Base-by-base conservation (phyloP, 2,113 vertebrate genomes). In the Entomyzon cyanotis region DNA sequence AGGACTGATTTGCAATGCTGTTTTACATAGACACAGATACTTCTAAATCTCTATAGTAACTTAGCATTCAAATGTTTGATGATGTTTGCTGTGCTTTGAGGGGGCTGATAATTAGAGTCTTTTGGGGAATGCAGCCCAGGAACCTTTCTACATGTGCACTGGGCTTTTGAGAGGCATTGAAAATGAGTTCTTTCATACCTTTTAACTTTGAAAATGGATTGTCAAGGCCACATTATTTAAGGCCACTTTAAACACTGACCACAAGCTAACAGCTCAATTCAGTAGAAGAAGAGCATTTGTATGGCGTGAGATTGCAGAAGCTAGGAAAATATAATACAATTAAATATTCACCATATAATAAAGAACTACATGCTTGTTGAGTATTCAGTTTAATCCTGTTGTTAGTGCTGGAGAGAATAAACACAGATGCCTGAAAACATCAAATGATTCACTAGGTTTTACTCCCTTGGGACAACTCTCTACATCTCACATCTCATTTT, bases 391-490 rank as follows among this genome's bases (percentile, higher is more conserved):
- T 93, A 97, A 96, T 95, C 79, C 86, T 94, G 73, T 95, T 95
- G 78, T 84, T 85, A 94, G 84, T 74, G 90, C 93, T 94, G 67
- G 79, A 95, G 67, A 96, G 74, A 93, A 94, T 92, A 97, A 96
- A 92, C 77, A 96, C 82, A 97, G 94, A 88, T 9, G 69, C 79
- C 92, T 95, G 91, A 92, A 97, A 97, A 96, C 84, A 95, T 96
- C 81, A 96, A 97, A 93, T 88, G 96, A 97, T 94, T 96, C 94
- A 95, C 92, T 82, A 94, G 89, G 94, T 94, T 90, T 87, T 84
- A 97, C 83, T 96, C 90, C 93, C 95, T 97, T 94, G 87, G 87
- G 95, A 93, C 83, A 96, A 90, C 84, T 88, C 89, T 91, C 76
- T 93, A 85, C 80, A 91, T 86, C 60, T 95, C 30, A 56, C 64